Evolutionary conservation across 2,797 vertebrate species (phyloP), one percentile per base, ranked within the genome.

Genomic region (Neopelma chrysocephalum): DNA sequence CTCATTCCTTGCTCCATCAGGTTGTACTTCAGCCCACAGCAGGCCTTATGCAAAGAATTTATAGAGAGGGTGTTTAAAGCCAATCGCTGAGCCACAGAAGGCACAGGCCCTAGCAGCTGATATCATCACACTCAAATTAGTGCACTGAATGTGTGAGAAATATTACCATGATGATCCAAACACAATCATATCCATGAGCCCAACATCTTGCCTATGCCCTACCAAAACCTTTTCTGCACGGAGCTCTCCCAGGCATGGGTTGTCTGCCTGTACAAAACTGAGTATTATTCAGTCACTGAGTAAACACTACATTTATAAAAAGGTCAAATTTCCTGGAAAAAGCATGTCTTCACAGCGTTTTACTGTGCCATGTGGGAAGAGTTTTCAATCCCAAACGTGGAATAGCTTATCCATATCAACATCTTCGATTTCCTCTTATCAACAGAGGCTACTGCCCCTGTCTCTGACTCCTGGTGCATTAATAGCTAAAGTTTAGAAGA

Each of bases 191-290:
- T 7, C 36, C n/a, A 26, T 14, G 29, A 57, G 23, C 16, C 51
- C 43, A 78, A 4, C 3, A 21, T 53, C 18, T 50, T 19, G 7
- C 12, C n/a, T 19, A 2, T 38, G 32, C 13, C 34, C 23, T 57
- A 0, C 9, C 40, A 32, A 40, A 32, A 22, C 18, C 18, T 48
- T 5, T 56, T 10, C 40, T 61, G n/a, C 6, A 1, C 2, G 2
- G 70, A 71, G 7, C 25, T 81, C 70, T 71, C 12, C 47, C 40
- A 40, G 53, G 32, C 21, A 43, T 0, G 0, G 11, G 2, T 2
- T 36, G 5, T 40, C 18, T 62, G 12, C 17, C 25, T 50, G 20
- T 38, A 21, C 21, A 56, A 27, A 87, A 9, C 43, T 23, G 11
- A 36, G 11, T 21, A 10, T 15, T 58, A 5, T 18, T 48, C 45